Conservation (phyloP, 2,113 vertebrate genomes). For the Takifugu bimaculatus region DNA sequence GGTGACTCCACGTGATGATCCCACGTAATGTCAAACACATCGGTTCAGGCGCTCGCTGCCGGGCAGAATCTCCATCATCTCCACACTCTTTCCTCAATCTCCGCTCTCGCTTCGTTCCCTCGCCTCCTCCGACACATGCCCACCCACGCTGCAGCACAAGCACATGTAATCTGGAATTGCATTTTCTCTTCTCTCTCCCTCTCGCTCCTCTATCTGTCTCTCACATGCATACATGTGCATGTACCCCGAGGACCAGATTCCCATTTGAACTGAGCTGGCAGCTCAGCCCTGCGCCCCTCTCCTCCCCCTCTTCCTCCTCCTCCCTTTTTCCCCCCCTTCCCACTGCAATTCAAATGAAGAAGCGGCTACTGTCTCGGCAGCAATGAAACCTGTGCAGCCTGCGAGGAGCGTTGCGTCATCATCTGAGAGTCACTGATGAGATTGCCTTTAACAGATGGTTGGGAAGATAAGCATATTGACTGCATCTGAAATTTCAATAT, state of each 20-base stretch:
- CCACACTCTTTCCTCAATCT: slow-evolving; percentile 18
- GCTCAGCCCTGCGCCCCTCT: slow-evolving; percentile 19
- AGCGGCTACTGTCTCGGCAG: slow-evolving; percentile 13
- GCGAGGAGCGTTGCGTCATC: slow-evolving; percentile 8
- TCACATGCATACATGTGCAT: slow-evolving; percentile 41
- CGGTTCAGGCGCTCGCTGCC: slow-evolving; percentile 12
- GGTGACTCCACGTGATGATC: slow-evolving; percentile 11
- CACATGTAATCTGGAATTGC: slow-evolving; percentile 62
- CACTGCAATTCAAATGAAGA: slow-evolving; percentile 29
- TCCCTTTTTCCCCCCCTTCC: slow-evolving; percentile 1
- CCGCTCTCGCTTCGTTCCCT: slow-evolving; percentile 27
- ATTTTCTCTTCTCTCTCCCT: slow-evolving; percentile 28
- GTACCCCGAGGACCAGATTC: slow-evolving; percentile 45
- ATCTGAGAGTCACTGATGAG: slow-evolving; percentile 4
- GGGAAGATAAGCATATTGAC: slow-evolving; percentile 3
- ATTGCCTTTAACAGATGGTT: slow-evolving; percentile 4
- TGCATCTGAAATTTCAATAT: not conserved
- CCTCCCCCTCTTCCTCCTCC: slow-evolving; percentile 3
- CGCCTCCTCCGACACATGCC: slow-evolving; percentile 49
- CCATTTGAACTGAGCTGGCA: slow-evolving; percentile 53
- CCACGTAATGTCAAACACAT: slow-evolving; percentile 32
- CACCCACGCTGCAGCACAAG: slow-evolving; percentile 62
- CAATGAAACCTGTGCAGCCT: slow-evolving; percentile 19
- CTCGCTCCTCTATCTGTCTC: slow-evolving; percentile 24
- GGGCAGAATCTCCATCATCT: slow-evolving; percentile 16